Conservation (phyloP, 2,113 vertebrate genomes). For the Sorex fumeus region DNA sequence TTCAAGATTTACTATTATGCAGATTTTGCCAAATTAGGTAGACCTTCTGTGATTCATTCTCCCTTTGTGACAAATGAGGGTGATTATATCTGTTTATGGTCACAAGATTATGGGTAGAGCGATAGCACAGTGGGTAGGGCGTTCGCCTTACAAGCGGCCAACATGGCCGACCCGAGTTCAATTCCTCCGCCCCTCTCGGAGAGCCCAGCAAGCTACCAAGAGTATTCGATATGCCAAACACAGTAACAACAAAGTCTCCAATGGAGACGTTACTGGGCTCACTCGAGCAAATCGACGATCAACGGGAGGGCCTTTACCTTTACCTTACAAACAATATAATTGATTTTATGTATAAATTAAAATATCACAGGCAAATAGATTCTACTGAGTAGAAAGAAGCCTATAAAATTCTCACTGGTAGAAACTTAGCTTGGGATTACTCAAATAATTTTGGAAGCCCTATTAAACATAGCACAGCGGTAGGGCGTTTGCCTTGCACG, state of each 20-base stretch:
- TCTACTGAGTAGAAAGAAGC: neutral
- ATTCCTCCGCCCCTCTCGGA: no score
- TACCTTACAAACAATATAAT: neutral
- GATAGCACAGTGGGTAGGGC: no score
- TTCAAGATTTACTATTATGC: neutral
- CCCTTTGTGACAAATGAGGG: conserved; percentile 1
- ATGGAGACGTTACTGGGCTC: no score
- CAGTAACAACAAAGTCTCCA: no score
- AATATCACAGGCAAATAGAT: neutral
- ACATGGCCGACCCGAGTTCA: no score
- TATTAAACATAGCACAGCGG: neutral
- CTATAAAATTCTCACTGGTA: neutral
- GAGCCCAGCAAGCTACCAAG: no score
- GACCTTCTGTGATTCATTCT: neutral
- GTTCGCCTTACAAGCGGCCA: no score
- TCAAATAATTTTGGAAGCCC: neutral
- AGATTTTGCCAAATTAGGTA: neutral
- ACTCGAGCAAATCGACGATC: no score
- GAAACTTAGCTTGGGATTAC: neutral
- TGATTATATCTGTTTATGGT: neutral
- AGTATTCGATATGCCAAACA: no score
- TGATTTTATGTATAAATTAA: conserved; percentile 45
- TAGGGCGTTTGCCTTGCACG: no score
- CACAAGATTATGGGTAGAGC: no score
- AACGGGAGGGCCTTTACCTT: no score